phyloP scores from a whole-genome alignment of 2,797 vertebrate species.

The Manis crassicaudata region DNA sequence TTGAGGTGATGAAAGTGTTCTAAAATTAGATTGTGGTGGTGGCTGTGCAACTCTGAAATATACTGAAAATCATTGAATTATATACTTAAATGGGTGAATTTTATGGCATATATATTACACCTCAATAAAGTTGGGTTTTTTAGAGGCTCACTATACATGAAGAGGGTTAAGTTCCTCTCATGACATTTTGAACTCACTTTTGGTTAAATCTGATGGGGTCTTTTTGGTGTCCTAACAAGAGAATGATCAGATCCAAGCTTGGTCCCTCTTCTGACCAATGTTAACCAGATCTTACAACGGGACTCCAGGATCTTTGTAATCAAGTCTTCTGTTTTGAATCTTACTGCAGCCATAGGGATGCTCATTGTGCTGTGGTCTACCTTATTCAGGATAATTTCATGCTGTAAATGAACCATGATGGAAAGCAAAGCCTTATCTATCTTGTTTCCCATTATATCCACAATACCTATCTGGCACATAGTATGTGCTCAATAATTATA shows the following conservation, averaged over 20 bases:
- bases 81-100: constrained; percentile 5
- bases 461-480: background rate
- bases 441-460: background rate
- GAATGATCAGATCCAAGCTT: background rate
- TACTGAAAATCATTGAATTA: constrained; percentile 6
- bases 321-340: constrained; percentile 34
- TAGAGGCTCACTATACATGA: background rate
- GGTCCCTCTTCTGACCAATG: background rate
- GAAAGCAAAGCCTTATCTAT: background rate
- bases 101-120: background rate
- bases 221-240: background rate
- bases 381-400: constrained; percentile 36
- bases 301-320: background rate
- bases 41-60: background rate
- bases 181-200: background rate
- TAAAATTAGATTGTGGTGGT: constrained; percentile 40
- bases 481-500: background rate
- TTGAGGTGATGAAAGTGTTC: constrained; percentile 10
- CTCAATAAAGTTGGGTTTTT: background rate
- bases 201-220: background rate
- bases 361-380: background rate
- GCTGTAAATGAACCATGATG: background rate
- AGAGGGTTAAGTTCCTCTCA: background rate
- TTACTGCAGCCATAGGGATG: background rate
- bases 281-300: background rate